A percentile compares a stretch with the other conserved stretches of the same genome.
These are phyloP conservation scores for Meloidogyne chitwoodi DNA, from an alignment of 1,140 invertebrate genomes.

Conservation along the genomic window DNA sequence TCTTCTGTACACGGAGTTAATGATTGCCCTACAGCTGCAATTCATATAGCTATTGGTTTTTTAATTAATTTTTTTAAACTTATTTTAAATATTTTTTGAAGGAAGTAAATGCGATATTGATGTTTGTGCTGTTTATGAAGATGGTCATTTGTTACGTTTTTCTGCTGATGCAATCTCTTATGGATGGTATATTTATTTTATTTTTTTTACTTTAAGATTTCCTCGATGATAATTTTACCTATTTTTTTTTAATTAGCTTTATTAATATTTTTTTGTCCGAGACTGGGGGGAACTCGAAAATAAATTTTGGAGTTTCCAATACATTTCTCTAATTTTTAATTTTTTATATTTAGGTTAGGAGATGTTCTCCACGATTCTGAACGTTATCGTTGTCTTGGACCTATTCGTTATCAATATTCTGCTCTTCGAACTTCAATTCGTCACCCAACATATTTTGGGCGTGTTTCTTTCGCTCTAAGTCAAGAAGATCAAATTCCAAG, in stretches of 20 bases:
- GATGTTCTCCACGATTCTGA: slow-evolving; percentile 79
- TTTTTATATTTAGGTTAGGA: slow-evolving; percentile 65
- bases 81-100: slow-evolving; percentile 15
- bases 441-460: slow-evolving; percentile 53
- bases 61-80: background rate
- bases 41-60: slow-evolving; percentile 75
- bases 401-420: slow-evolving; percentile 64
- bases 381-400: slow-evolving; percentile 79
- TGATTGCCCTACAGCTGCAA: slow-evolving; percentile 74
- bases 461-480: slow-evolving; percentile 50
- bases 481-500: slow-evolving; percentile 24
- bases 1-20: slow-evolving; percentile 78
- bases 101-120: slow-evolving; percentile 66
- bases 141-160: slow-evolving; percentile 68
- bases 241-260: too few relatives aligned
- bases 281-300: too few relatives aligned
- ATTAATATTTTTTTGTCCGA: too few relatives aligned
- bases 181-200: slow-evolving; percentile 66
- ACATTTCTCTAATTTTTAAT: slow-evolving; percentile 8
- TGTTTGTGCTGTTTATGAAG: slow-evolving; percentile 73
- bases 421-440: slow-evolving; percentile 55
- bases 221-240: too few relatives aligned
- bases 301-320: too few relatives aligned
- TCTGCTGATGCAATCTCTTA: slow-evolving; percentile 79
- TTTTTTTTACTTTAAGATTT: background rate